Evolutionary conservation across 2,797 vertebrate species (phyloP), one percentile per base, ranked within the genome.

Genomic region (Macropus fuliginosus): DNA sequence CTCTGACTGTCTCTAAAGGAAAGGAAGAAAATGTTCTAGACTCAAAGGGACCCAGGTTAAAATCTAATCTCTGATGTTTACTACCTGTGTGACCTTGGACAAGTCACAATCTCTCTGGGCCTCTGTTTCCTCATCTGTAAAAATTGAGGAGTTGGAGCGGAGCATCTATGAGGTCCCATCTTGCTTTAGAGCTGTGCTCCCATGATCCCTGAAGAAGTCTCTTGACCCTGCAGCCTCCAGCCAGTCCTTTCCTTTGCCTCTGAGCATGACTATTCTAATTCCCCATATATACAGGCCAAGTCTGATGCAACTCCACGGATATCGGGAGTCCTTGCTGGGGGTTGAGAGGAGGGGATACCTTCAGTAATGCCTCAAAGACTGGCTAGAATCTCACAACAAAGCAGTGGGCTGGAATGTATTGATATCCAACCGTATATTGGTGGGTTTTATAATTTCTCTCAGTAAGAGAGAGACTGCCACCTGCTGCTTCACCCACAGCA

Each of bases 401-500:
- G n/a, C 16, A 40, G 16, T 74, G 16, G n/a, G 18, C 5, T 81
- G n/a, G 74, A 81, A 46, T 81, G 74, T 24, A 81, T 3, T 81
- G 74, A 81, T 46, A 21, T 9, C 74, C 74, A 81, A 46, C 40
- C 46, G 46, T 3, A 46, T 81, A 27, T 46, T 81, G n/a, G 40
- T 81, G 74, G 74, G 74, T 81, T 74, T 74, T 74, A 40, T 94
- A 54, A 91, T 28, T 50, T 91, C 5, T 14, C 4, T 18, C 81
- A 9, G 62, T 46, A 81, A n/a, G 28, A 90, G 31, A 94, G 90
- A 91, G 91, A 31, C 89, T 1, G 0, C 46, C 93, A 66, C 21
- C 1, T 4, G 31, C 54, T 29, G 55, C 40, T 0, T n/a, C 5
- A 52, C 9, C 40, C 6, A n/a, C 0, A 31, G 54, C 28, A 16